phyloP scores from a whole-genome alignment of 2,888 invertebrate genomes.

The Crepidodera aurea region DNA sequence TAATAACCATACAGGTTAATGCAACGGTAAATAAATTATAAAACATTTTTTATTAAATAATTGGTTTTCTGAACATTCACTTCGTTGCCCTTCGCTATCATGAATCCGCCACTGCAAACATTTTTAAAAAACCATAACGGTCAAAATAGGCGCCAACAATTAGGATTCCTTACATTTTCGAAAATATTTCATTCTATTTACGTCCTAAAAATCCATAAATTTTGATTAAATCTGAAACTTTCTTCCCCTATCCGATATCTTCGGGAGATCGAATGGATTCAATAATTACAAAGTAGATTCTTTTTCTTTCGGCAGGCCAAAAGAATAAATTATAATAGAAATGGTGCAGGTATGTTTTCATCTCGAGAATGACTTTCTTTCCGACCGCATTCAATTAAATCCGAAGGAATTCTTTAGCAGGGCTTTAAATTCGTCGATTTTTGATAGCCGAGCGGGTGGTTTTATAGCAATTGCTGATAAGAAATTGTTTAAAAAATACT shows the following conservation, averaged over 20 bases:
- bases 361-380: slow-evolving; percentile 32
- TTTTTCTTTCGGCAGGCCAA: slow-evolving; percentile 38
- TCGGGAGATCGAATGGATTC: slow-evolving; percentile 20
- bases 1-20: too few relatives aligned
- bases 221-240: slow-evolving; percentile 22
- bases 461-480: slow-evolving; percentile 25
- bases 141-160: slow-evolving; percentile 7
- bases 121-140: not conserved
- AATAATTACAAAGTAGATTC: slow-evolving; percentile 40
- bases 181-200: slow-evolving; percentile 3
- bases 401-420: slow-evolving; percentile 14
- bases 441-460: slow-evolving; percentile 11
- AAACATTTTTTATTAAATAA: too few relatives aligned
- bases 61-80: too few relatives aligned
- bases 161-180: not conserved
- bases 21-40: too few relatives aligned
- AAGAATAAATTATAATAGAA: slow-evolving; percentile 44
- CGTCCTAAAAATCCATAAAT: slow-evolving; percentile 4
- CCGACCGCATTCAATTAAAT: slow-evolving; percentile 24
- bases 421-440: slow-evolving; percentile 10
- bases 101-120: too few relatives aligned
- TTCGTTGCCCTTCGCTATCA: too few relatives aligned
- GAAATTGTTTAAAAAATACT: not conserved
- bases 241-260: slow-evolving; percentile 6
- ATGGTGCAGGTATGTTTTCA: slow-evolving; percentile 35